Conservation (phyloP, 2,113 vertebrate genomes). For the Bos indicus region DNA sequence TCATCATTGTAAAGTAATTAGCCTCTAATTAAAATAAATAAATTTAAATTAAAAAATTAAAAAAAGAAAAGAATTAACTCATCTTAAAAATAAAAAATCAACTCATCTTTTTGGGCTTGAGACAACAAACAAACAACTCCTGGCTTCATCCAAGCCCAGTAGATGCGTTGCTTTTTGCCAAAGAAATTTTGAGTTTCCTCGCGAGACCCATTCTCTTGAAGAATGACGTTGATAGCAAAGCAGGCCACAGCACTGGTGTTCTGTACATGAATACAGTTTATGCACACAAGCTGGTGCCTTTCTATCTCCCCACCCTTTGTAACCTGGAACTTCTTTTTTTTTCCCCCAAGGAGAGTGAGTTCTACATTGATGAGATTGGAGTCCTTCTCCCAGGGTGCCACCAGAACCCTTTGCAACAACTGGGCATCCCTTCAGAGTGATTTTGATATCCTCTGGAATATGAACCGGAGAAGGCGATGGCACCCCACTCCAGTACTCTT, state of each 20-base stretch:
- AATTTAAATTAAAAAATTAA: no score
- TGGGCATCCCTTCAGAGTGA: neutral
- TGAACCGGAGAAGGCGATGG: no score
- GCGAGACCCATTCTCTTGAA: neutral
- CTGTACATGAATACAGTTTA: neutral
- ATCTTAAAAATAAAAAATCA: neutral
- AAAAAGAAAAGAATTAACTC: neutral
- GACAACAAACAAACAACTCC: neutral
- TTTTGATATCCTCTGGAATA: neutral
- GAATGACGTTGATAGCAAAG: fast-evolving
- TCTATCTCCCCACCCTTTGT: neutral
- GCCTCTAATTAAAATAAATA: no score
- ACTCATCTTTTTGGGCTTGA: neutral
- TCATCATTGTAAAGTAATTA: neutral
- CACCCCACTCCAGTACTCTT: no score
- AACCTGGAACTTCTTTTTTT: neutral
- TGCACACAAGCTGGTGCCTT: neutral
- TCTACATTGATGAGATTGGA: neutral
- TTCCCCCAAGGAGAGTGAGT: neutral
- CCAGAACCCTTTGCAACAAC: neutral
- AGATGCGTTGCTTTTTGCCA: neutral
- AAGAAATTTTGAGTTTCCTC: neutral
- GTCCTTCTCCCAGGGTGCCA: neutral
- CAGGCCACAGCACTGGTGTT: neutral
- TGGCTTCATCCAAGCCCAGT: neutral